Evolutionary conservation across 2,888 invertebrate genomes (phyloP).

Genomic region (Acholoe squamosa): DNA sequence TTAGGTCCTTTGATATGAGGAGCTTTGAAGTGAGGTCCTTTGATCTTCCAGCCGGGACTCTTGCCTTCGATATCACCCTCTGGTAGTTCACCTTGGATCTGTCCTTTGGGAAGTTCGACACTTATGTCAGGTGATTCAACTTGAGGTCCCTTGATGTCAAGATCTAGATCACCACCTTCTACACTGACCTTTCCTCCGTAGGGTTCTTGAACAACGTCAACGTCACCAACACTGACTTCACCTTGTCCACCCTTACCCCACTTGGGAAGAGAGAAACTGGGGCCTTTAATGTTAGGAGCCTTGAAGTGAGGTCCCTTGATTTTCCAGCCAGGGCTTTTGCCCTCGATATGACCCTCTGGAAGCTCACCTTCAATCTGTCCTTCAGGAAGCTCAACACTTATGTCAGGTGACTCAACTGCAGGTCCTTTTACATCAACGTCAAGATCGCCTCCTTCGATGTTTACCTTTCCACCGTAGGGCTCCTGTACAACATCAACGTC

Average conservation of each 20-base stretch:
- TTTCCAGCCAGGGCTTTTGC: constrained; percentile 21
- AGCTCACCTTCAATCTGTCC: constrained; percentile 40
- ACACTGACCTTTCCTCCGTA: constrained; percentile 12
- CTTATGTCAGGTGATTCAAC: constrained; percentile 17
- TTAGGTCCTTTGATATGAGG: constrained; percentile 25
- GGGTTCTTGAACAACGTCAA: constrained; percentile 51
- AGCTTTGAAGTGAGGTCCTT: constrained; percentile 43
- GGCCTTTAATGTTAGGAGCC: constrained; percentile 36
- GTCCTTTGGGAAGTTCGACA: constrained; percentile 32
- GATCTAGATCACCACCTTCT: constrained; percentile 28
- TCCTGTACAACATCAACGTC: constrained; percentile 50
- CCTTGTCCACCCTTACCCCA: constrained; percentile 30
- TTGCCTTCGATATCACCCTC: constrained; percentile 28
- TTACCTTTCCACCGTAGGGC: constrained; percentile 35
- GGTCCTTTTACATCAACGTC: constrained; percentile 41
- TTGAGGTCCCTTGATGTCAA: constrained; percentile 37
- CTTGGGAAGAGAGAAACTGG: constrained; percentile 48
- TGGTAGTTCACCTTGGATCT: constrained; percentile 21
- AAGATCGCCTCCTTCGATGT: constrained; percentile 26
- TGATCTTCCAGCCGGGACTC: constrained; percentile 28
- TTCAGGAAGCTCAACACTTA: constrained; percentile 40
- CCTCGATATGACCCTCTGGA: constrained; percentile 1
- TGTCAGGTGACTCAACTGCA: neutral
- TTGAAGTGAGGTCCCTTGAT: constrained; percentile 49
- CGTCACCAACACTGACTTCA: constrained; percentile 58